These are phyloP conservation scores for Philhelius pedissequus DNA, from an alignment of 2,888 invertebrate genomes.

Conservation along the genomic window DNA sequence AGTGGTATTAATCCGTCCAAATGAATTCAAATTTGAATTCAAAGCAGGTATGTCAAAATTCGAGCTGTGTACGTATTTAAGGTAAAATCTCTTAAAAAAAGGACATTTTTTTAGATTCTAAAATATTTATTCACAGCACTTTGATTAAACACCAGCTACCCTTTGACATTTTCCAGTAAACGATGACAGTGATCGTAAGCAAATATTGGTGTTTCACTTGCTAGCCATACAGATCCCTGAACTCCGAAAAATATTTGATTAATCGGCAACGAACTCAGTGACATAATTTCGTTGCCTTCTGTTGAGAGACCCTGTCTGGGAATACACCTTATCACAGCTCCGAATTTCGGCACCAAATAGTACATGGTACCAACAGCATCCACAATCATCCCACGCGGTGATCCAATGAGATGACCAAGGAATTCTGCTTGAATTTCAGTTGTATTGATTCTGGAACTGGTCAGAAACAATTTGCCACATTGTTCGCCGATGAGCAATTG, in stretches of 20 bases:
- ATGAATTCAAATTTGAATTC: too few relatives aligned
- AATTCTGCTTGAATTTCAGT: constrained; percentile 65
- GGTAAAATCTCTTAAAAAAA: too few relatives aligned
- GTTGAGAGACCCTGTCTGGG: constrained; percentile 73
- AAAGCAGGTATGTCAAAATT: too few relatives aligned
- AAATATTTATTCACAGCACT: background rate
- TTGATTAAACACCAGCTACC: background rate
- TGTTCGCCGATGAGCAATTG: constrained; percentile 74
- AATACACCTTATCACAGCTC: constrained; percentile 74
- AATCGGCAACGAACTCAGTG: constrained; percentile 75
- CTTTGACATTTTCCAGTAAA: constrained; percentile 35
- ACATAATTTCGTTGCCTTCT: constrained; percentile 76
- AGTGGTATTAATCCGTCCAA: too few relatives aligned
- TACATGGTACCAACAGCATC: constrained; percentile 73
- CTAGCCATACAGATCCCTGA: constrained; percentile 74
- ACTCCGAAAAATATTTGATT: constrained; percentile 75
- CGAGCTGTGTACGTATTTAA: too few relatives aligned
- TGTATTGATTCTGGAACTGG: constrained; percentile 20
- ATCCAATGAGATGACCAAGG: constrained; percentile 73
- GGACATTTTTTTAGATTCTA: too few relatives aligned
- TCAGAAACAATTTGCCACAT: constrained; percentile 45
- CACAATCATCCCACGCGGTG: constrained; percentile 72
- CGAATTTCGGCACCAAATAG: constrained; percentile 76
- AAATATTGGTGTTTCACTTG: constrained; percentile 74
- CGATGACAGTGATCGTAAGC: constrained; percentile 76